phyloP scores from a whole-genome alignment of 2,888 invertebrate species.

The Choreutis nemorana region DNA sequence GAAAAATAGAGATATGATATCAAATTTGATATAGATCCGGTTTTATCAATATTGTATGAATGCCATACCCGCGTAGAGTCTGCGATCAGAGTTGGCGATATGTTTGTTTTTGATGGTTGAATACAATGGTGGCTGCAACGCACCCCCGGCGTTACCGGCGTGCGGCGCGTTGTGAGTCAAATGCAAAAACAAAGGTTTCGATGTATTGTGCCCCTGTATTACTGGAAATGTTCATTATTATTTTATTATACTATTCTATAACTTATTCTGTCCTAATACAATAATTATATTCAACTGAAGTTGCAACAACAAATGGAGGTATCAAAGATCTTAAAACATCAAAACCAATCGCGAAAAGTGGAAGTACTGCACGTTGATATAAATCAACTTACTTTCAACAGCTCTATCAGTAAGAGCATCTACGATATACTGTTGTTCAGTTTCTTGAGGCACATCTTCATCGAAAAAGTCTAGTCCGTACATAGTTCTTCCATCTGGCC shows the following conservation, averaged over 20 bases:
- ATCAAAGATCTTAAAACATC: background rate
- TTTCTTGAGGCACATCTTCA: slow-evolving; percentile 33
- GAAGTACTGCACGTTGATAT: background rate
- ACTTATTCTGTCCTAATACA: background rate
- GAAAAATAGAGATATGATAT: slow-evolving; percentile 4
- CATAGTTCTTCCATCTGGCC: slow-evolving; percentile 39
- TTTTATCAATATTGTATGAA: too few species aligned
- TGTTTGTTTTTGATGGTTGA: slow-evolving; percentile 71
- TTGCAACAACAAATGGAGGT: background rate
- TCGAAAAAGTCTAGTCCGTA: slow-evolving; percentile 48
- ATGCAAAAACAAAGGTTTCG: slow-evolving; percentile 80
- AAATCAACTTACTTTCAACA: slow-evolving; percentile 31
- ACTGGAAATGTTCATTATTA: slow-evolving; percentile 29
- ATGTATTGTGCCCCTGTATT: slow-evolving; percentile 67
- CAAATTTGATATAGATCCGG: background rate
- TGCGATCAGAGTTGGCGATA: slow-evolving; percentile 73
- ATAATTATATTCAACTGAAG: too few species aligned
- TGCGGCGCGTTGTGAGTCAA: slow-evolving; percentile 85
- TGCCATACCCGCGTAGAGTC: slow-evolving; percentile 75
- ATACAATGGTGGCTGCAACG: slow-evolving; percentile 76
- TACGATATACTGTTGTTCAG: slow-evolving; percentile 42
- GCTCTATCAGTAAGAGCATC: slow-evolving; percentile 51
- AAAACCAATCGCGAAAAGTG: background rate
- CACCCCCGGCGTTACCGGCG: slow-evolving; percentile 75
- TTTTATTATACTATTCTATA: background rate